Percentiles rank a stretch among this genome's conserved stretches.
phyloP scores from a whole-genome alignment of 2,113 vertebrate species.

The Mionectes macconnelli region DNA sequence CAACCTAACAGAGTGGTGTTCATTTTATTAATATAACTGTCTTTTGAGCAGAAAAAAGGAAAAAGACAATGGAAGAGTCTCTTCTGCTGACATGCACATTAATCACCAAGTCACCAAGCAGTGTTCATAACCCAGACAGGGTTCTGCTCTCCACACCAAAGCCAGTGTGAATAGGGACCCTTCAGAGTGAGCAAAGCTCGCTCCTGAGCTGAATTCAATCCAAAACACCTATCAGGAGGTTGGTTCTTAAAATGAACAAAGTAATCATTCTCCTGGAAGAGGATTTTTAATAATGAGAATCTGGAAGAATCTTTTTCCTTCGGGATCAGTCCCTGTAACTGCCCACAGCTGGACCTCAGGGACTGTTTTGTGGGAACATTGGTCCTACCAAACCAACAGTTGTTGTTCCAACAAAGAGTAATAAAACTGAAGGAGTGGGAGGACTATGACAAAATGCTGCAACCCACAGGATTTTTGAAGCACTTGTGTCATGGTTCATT shows the following conservation, averaged over 20 bases:
- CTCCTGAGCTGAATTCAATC: background rate
- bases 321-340: background rate
- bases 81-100: background rate
- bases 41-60: background rate
- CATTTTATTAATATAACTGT: background rate
- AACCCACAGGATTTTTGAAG: background rate
- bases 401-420: background rate
- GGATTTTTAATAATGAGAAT: background rate
- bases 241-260: background rate
- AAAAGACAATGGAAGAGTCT: background rate
- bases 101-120: background rate
- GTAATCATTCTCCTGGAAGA: background rate
- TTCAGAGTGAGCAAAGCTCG: background rate
- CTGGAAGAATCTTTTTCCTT: background rate
- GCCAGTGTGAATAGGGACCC: rapidly evolving
- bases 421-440: background rate
- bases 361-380: background rate
- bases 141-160: background rate
- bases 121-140: background rate
- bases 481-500: background rate
- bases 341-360: background rate
- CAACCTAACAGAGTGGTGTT: background rate
- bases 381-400: background rate
- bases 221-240: background rate
- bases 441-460: background rate